Base-by-base conservation (phyloP, 2,888 invertebrate species). In the Isoperla grammatica region DNA sequence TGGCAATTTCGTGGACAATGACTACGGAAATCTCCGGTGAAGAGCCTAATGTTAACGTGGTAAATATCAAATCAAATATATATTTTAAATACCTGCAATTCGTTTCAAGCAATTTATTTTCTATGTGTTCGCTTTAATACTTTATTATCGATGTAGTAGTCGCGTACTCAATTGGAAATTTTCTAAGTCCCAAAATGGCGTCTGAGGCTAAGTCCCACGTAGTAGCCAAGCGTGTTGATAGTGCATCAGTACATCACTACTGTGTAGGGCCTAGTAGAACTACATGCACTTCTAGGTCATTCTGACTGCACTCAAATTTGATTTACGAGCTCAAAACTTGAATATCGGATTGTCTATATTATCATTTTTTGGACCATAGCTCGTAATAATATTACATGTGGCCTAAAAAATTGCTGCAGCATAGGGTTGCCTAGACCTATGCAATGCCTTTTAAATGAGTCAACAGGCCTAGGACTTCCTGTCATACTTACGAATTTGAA, bases 161-260 rank as follows among this genome's bases (percentile, higher is more conserved):
- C n/a, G 43, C 22, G 37, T 45, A 13, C 9, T 40, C 22, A 35
- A 57, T 59, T 61, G 74, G 79, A 81, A 82, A 75, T 81, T 81
- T 81, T 82, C 81, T 81, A 88, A 88, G 87, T 88, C 87, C 86
- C 85, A 88, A 88, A 86, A 89, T 88, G 88, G 88, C 88, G 88
- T 85, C 87, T 83, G 81, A 80, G 80, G 80, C 80, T 81, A 82
- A 85, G 83, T 84, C 81, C 83, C 80, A 50, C 49, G 53, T 53
- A 53, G 75, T 78, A 75, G 29, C 29, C 4, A 78, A 76, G 76
- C 78, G 75, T 71, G 69, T 72, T 67, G 63, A 64, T 65, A 61
- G 54, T 11, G 54, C 53, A 29, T 29, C 5, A 29, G n/a, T n/a
- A n/a, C n/a, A n/a, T n/a, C n/a, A n/a, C n/a, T n/a, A 29, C 29